Conservation (phyloP, 2,113 vertebrate genomes). For the Nymphicus hollandicus region DNA sequence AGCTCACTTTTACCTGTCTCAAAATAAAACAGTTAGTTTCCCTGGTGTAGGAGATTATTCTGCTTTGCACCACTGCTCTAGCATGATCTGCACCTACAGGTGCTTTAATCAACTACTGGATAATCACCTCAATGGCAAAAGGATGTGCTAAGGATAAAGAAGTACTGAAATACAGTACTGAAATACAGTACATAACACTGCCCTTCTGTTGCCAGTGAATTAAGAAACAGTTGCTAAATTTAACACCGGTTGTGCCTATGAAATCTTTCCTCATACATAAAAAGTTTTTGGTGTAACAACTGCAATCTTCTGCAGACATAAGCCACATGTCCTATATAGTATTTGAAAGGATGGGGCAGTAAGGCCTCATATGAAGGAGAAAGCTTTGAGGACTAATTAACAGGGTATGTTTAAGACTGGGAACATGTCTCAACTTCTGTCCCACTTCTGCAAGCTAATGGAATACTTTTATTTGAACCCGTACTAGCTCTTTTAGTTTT, state of each 20-base stretch:
- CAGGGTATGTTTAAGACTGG: background rate
- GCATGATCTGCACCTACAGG: background rate
- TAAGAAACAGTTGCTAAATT: background rate
- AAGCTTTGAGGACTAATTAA: background rate
- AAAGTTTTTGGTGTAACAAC: background rate
- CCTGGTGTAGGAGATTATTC: background rate
- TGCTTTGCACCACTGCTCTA: background rate
- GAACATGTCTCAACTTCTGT: background rate
- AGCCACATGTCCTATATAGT: background rate
- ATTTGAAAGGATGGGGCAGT: background rate
- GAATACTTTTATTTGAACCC: background rate
- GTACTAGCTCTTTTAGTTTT: background rate
- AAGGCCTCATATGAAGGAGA: background rate
- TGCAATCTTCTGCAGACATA: background rate
- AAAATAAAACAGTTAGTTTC: background rate
- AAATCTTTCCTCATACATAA: background rate
- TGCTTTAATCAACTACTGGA: background rate
- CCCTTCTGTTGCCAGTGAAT: background rate
- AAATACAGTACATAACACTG: background rate
- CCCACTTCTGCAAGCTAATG: background rate
- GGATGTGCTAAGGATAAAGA: background rate
- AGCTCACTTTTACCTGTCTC: background rate
- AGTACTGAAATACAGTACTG: background rate
- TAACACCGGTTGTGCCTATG: background rate
- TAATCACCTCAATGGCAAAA: background rate